Conservation (phyloP, 2,888 invertebrate species). For the Euproctis similis region DNA sequence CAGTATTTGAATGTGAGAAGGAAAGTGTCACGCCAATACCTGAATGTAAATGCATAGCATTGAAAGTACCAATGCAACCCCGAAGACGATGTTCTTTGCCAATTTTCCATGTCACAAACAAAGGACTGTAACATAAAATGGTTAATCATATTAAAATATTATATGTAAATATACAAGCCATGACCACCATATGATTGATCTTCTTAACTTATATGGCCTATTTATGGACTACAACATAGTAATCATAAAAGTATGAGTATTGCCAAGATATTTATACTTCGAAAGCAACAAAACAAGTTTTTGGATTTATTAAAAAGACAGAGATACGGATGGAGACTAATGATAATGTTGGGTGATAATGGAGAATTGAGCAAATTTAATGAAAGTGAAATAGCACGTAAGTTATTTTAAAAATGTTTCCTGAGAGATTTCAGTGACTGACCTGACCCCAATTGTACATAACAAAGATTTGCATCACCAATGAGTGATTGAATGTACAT, state of each 20-base stretch:
- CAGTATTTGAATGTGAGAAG: background rate
- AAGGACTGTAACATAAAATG: constrained; percentile 91
- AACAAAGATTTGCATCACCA: constrained; percentile 38
- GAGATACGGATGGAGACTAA: too few relatives aligned
- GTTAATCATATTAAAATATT: too few relatives aligned
- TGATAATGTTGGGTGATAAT: too few relatives aligned
- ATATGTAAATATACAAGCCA: too few relatives aligned
- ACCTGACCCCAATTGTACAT: constrained; percentile 38
- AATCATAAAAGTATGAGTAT: too few relatives aligned
- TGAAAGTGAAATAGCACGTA: constrained; percentile 18
- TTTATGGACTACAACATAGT: too few relatives aligned
- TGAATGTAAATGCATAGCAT: constrained; percentile 95
- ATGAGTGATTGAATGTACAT: too few relatives aligned
- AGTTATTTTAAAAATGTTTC: background rate
- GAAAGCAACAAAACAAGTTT: too few relatives aligned
- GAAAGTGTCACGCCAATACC: constrained; percentile 75
- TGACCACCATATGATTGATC: too few relatives aligned
- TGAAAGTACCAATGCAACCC: constrained; percentile 99
- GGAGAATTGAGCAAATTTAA: constrained; percentile 10
- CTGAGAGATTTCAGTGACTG: constrained; percentile 14
- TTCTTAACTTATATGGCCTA: too few relatives aligned
- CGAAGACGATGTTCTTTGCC: constrained; percentile 95
- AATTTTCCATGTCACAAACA: constrained; percentile 99
- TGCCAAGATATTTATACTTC: too few relatives aligned
- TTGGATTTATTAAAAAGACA: too few relatives aligned